Evolutionary conservation across 2,113 vertebrate genomes (phyloP), one percentile per base, ranked within the genome.

Genomic region (Salvelinus sp.): DNA sequence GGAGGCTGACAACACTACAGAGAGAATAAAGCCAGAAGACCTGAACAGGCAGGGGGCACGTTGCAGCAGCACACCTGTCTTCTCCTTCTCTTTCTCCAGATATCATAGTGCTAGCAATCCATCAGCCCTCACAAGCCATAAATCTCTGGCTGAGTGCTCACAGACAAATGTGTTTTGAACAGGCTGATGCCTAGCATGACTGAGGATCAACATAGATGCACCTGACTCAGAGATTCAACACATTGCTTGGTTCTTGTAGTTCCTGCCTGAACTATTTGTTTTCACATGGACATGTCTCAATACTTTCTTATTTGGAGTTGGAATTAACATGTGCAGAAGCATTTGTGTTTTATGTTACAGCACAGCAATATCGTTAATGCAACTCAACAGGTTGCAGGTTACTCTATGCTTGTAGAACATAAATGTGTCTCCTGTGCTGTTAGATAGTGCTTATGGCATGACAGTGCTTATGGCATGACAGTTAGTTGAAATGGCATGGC

Each of bases 11-110:
- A 76, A 44, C 38, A 44, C 9, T 38, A 38, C 7, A 44, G 38
- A 69, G 67, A 27, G 2, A 10, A 14, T 69, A 13, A 38, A 54
- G 76, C 66, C 78, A 72, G 68, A 47, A 38, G 38, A 68, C 69
- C 12, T 44, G 71, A 79, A 60, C 68, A 44, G 0, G 38, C 38
- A 44, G 38, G 38, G 38, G 38, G 2, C 38, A 44, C 2, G 2
- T 44, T 65, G 16, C 23, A 28, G 27, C 64, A 27, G 10, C 13
- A 28, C 64, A 66, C 64, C 64, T 14, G 64, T 25, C 64, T 14
- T 66, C 64, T 27, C 0, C 6, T 27, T 27, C 6, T 66, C 25
- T 30, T 28, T 64, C 64, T 77, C 67, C 57, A 25, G 57, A 25
- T 16, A 57, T 68, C 9, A 57, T 12, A 65, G 7, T 22, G 58